A percentile compares a stretch with the other conserved stretches of the same genome.
These are phyloP conservation scores for Melieria picta DNA, from an alignment of 2,888 invertebrate species.

Conservation along the genomic window DNA sequence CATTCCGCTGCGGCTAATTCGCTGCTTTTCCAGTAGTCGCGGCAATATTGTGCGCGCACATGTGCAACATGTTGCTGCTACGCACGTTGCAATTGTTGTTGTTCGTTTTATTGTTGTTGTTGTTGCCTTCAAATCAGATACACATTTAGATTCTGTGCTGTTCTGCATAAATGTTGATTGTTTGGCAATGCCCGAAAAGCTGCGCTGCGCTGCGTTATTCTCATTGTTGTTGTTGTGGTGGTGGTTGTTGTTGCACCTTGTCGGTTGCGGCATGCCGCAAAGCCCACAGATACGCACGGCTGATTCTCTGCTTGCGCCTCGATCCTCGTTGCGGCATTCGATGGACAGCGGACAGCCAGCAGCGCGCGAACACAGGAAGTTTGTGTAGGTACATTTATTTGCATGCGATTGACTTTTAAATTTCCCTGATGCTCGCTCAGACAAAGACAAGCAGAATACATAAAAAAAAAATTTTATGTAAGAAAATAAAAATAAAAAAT, in stretches of 20 bases:
- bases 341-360: too few relatives aligned
- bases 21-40: constrained; percentile 26
- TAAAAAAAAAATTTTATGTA: too few relatives aligned
- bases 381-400: constrained; percentile 9
- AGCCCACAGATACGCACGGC: constrained; percentile 29
- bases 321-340: too few relatives aligned
- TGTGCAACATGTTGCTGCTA: constrained; percentile 17
- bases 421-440: neutral
- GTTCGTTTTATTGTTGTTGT: constrained; percentile 1
- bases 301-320: constrained; percentile 11
- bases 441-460: neutral
- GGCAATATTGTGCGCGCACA: constrained; percentile 17
- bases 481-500: too few relatives aligned
- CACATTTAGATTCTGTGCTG: constrained; percentile 49
- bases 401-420: constrained; percentile 29
- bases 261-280: constrained; percentile 2
- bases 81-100: constrained; percentile 4
- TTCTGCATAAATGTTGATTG: constrained; percentile 26
- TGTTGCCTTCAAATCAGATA: constrained; percentile 54
- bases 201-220: neutral
- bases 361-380: neutral
- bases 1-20: constrained; percentile 31
- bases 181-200: constrained; percentile 9
- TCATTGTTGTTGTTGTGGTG: constrained; percentile 12
- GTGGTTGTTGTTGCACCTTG: too few relatives aligned